Conservation (phyloP, 2,797 vertebrate species). For the Thaleichthys pacificus region DNA sequence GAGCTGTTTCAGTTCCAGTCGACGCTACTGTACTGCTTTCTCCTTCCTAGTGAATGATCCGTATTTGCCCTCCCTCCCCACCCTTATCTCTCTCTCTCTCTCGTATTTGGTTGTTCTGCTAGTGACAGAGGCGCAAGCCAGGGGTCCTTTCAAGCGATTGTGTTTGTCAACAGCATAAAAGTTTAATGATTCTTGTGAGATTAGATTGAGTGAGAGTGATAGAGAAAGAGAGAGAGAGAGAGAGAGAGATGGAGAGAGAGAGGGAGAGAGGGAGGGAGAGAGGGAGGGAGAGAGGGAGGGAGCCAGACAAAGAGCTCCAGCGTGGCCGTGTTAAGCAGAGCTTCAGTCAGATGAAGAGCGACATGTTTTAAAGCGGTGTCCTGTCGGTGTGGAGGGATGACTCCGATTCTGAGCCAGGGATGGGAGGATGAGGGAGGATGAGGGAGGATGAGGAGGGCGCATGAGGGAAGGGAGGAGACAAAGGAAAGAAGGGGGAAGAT, state of each 20-base stretch:
- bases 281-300: too few species aligned
- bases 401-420: background rate
- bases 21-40: too few species aligned
- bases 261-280: too few species aligned
- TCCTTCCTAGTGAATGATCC: too few species aligned
- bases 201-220: background rate
- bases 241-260: too few species aligned
- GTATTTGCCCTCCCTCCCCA: background rate
- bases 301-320: background rate
- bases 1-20: too few species aligned
- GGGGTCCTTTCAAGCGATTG: background rate
- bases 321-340: background rate
- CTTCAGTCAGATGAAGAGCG: background rate
- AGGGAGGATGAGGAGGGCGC: too few species aligned
- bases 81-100: background rate
- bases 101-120: constrained; percentile 1
- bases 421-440: background rate
- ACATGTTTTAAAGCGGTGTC: background rate
- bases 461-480: too few species aligned
- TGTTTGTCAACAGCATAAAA: background rate
- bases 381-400: background rate
- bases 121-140: background rate
- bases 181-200: constrained; percentile 4
- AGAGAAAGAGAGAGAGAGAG: too few species aligned
- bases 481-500: too few species aligned